Evolutionary conservation across 2,888 invertebrate genomes (phyloP), one percentile per base, ranked within the genome.

Genomic region (Calameuta idolon): DNA sequence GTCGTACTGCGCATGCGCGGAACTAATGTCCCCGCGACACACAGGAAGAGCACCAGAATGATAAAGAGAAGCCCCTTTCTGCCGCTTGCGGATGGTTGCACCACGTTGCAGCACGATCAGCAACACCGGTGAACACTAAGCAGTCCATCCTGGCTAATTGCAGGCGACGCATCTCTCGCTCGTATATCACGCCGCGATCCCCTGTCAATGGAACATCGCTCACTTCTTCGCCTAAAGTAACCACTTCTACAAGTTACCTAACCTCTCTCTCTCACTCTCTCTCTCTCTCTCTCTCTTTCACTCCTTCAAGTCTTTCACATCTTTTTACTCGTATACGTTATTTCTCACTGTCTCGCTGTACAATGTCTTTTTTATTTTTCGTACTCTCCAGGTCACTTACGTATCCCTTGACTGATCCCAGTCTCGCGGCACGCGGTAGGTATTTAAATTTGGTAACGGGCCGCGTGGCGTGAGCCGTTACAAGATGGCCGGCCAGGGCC

Each of bases 121-220:
- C 23, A 55, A 55, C 55, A 55, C 55, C 23, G 55, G 55, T 23
- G 55, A 23, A 55, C 55, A 55, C 55, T 23, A 23, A 23, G 55
- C 71, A 71, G 71, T 34, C 33, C 71, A 34, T 55, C 55, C 55
- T 71, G 71, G 71, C 71, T 71, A 71, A 71, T 71, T 71, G 71
- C 71, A 71, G 71, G 71, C 71, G 71, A 71, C 71, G 71, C 71
- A 71, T 71, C 71, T 71, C 71, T 71, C 71, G 71, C 71, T 71
- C 71, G 71, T 71, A 71, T 33, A 71, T 71, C 71, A 71, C 71
- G 71, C 34, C 71, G 71, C 71, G 71, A 71, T 71, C 71, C 31
- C 31, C 71, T 71, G 71, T 71, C 71, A 71, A 71, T 71, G 71
- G 71, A 31, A 33, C 71, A 71, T 71, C 71, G 71, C 71, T 71